Conservation (phyloP, 2,888 invertebrate genomes). For the Stenotaenia linearis region DNA sequence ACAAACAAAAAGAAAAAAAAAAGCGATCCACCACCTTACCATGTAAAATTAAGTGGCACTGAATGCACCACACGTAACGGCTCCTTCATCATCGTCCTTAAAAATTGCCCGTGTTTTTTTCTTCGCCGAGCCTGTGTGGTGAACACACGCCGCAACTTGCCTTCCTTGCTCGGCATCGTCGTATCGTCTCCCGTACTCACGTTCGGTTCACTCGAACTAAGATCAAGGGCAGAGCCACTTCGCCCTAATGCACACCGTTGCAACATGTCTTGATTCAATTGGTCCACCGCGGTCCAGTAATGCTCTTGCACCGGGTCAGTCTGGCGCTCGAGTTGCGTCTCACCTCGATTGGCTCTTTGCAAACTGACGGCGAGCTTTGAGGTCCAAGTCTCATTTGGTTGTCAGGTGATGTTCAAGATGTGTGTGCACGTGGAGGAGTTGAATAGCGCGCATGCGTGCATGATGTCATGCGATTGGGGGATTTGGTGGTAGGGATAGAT, state of each 20-base stretch:
- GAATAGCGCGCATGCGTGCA: not conserved
- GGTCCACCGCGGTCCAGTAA: not conserved
- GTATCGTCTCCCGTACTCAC: not conserved
- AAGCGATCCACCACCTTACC: slow-evolving; percentile 41
- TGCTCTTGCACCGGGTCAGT: not conserved
- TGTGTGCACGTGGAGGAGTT: not conserved
- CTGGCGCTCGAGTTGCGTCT: not conserved
- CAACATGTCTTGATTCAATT: not conserved
- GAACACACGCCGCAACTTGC: slow-evolving; percentile 46
- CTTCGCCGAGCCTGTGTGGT: slow-evolving; percentile 44
- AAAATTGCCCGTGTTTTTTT: slow-evolving; percentile 42
- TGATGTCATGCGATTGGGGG: slow-evolving; percentile 20
- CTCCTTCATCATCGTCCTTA: slow-evolving; percentile 47
- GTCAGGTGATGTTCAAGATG: slow-evolving; percentile 5
- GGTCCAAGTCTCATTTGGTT: slow-evolving; percentile 4
- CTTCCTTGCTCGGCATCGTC: slow-evolving; percentile 36
- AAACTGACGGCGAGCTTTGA: not conserved
- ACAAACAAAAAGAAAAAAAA: not conserved
- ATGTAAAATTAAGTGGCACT: slow-evolving; percentile 46
- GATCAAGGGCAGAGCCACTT: not conserved
- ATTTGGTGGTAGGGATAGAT: slow-evolving; percentile 3
- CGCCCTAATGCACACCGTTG: not conserved
- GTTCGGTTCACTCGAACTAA: not conserved
- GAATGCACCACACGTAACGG: slow-evolving; percentile 47
- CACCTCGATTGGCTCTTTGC: not conserved